These are phyloP conservation scores for Drosophila demipolita DNA, from an alignment of 2,888 invertebrate species.

Conservation along the genomic window DNA sequence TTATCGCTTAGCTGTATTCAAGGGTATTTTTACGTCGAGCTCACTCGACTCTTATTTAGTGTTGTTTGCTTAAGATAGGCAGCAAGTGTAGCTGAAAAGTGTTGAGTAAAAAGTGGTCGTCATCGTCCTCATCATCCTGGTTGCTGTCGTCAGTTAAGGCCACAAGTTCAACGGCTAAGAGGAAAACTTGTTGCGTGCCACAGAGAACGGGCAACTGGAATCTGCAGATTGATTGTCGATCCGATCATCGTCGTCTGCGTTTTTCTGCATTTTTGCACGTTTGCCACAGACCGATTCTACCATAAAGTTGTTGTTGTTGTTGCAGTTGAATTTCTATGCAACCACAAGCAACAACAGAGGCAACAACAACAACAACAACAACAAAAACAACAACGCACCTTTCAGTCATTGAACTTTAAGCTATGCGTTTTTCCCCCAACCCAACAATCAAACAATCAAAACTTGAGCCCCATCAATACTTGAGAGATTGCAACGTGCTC, in stretches of 20 bases:
- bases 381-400: conserved; percentile 64
- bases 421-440: conserved; percentile 51
- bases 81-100: conserved; percentile 60
- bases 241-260: conserved; percentile 59
- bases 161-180: conserved; percentile 68
- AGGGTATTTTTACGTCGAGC: neutral
- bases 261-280: conserved; percentile 76
- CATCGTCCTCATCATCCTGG: conserved; percentile 6
- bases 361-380: conserved; percentile 39
- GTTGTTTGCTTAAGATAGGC: conserved; percentile 61
- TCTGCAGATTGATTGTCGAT: conserved; percentile 77
- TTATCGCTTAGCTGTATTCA: neutral
- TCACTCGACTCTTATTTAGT: neutral
- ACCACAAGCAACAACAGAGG: conserved; percentile 27
- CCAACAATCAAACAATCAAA: conserved; percentile 36
- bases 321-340: conserved; percentile 70
- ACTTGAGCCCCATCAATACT: conserved; percentile 36
- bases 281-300: conserved; percentile 32
- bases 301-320: conserved; percentile 39
- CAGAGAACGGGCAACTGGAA: conserved; percentile 63
- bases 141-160: conserved; percentile 57
- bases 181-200: conserved; percentile 70
- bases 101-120: conserved; percentile 13
- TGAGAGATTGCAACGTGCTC: conserved; percentile 46
- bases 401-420: conserved; percentile 80